Conservation (phyloP, 1,140 invertebrate genomes). For the Aphidius gifuensis region DNA sequence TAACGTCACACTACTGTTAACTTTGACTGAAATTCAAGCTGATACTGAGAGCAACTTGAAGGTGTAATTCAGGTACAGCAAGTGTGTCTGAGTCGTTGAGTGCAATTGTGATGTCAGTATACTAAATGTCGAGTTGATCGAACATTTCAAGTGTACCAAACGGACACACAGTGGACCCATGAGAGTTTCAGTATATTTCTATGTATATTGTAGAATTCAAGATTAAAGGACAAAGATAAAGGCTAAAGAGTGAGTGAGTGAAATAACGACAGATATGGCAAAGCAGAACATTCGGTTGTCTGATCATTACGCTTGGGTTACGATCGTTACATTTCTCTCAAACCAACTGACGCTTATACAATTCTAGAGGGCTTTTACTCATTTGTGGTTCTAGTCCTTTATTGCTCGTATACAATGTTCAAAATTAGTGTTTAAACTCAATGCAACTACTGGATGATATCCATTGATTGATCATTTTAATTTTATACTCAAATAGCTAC, state of each 20-base stretch:
- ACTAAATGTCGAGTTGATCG: constrained; percentile 20
- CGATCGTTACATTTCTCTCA: constrained; percentile 14
- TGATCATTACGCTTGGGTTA: constrained; percentile 20
- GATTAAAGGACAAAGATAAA: neutral
- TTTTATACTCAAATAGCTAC: too few species aligned
- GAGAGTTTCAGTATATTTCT: too few species aligned
- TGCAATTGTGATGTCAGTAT: constrained; percentile 13
- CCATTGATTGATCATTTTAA: too few species aligned
- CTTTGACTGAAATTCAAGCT: neutral
- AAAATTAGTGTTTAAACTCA: constrained; percentile 19
- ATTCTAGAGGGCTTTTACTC: constrained; percentile 1
- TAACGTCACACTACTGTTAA: constrained; percentile 16
- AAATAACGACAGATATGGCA: neutral
- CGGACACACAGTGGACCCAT: constrained; percentile 6
- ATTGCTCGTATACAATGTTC: constrained; percentile 2
- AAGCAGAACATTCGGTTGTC: constrained; percentile 6
- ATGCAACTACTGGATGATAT: neutral
- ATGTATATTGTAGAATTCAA: too few species aligned
- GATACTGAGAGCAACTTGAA: neutral
- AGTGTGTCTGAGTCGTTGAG: too few species aligned
- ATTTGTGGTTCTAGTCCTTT: constrained; percentile 2
- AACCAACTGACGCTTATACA: constrained; percentile 9
- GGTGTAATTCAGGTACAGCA: too few species aligned
- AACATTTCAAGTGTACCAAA: constrained; percentile 16
- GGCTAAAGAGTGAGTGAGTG: neutral